Evolutionary conservation across 1,140 invertebrate species (phyloP).

Genomic region (Hesperophylax magnus): DNA sequence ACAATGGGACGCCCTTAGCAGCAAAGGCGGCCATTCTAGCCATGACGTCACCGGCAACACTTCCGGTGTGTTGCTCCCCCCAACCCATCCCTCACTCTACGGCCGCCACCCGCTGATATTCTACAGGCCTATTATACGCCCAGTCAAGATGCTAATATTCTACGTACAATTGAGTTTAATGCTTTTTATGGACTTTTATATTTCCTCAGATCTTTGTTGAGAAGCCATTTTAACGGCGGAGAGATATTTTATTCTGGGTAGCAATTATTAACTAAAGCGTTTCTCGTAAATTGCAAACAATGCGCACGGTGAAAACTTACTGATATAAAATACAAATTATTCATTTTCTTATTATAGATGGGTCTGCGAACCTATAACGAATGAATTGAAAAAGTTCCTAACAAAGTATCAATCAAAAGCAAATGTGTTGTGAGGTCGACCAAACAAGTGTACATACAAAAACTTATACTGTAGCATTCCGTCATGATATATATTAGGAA

Average conservation of each 20-base stretch:
- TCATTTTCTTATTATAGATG: no score
- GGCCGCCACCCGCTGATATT: slow-evolving; percentile 1
- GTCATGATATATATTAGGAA: no score
- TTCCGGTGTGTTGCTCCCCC: slow-evolving; percentile 49
- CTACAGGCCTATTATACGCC: slow-evolving; percentile 31
- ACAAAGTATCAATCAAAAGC: no score
- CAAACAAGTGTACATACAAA: no score
- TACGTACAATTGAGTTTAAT: slow-evolving; percentile 36
- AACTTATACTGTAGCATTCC: no score
- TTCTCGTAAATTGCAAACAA: no score
- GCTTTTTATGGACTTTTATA: slow-evolving; percentile 31
- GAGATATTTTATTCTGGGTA: neutral
- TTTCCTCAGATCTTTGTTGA: neutral
- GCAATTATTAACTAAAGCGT: neutral
- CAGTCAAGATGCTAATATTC: slow-evolving; percentile 42
- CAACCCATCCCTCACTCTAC: neutral
- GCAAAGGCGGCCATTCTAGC: slow-evolving; percentile 31
- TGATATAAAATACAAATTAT: no score
- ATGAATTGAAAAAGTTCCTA: no score
- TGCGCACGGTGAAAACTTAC: no score
- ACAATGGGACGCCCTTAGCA: slow-evolving; percentile 47
- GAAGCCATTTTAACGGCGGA: neutral
- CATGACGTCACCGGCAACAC: slow-evolving; percentile 52
- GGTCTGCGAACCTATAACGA: no score
- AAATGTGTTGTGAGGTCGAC: no score